Conservation (phyloP, 2,113 vertebrate species). For the Python bivittatus region DNA sequence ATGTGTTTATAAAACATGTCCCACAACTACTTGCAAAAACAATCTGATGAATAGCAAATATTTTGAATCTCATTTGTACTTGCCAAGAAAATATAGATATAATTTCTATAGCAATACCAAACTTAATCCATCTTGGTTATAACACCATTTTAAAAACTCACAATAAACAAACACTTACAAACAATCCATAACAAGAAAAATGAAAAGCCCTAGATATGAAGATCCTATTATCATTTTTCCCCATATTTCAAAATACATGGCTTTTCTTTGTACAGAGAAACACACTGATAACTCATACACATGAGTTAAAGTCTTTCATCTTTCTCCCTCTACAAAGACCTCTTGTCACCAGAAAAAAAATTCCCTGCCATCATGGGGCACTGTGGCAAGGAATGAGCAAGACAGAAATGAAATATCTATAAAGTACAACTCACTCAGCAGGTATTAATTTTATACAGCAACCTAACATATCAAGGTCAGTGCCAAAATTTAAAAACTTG, state of each 20-base stretch:
- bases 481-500: slow-evolving; percentile 47
- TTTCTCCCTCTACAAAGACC: slow-evolving; percentile 67
- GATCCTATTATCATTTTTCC: slow-evolving; percentile 22
- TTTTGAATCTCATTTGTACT: slow-evolving; percentile 28
- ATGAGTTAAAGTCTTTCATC: slow-evolving; percentile 61
- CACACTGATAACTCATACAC: slow-evolving; percentile 59
- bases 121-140: slow-evolving; percentile 30
- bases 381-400: slow-evolving; percentile 69
- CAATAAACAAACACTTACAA: slow-evolving; percentile 30
- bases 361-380: slow-evolving; percentile 68
- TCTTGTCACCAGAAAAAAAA: slow-evolving; percentile 68
- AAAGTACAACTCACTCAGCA: slow-evolving; percentile 75
- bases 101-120: background rate
- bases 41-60: slow-evolving; percentile 14
- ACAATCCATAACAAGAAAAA: slow-evolving; percentile 42
- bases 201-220: slow-evolving; percentile 15
- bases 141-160: background rate
- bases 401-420: slow-evolving; percentile 65
- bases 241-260: slow-evolving; percentile 54
- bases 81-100: slow-evolving; percentile 28
- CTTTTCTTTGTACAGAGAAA: slow-evolving; percentile 51
- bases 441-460: slow-evolving; percentile 75
- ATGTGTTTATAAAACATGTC: background rate
- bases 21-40: background rate
- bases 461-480: slow-evolving; percentile 61